These are phyloP conservation scores for Gymnothorax javanicus DNA, from an alignment of 2,797 vertebrate species.

Conservation along the genomic window DNA sequence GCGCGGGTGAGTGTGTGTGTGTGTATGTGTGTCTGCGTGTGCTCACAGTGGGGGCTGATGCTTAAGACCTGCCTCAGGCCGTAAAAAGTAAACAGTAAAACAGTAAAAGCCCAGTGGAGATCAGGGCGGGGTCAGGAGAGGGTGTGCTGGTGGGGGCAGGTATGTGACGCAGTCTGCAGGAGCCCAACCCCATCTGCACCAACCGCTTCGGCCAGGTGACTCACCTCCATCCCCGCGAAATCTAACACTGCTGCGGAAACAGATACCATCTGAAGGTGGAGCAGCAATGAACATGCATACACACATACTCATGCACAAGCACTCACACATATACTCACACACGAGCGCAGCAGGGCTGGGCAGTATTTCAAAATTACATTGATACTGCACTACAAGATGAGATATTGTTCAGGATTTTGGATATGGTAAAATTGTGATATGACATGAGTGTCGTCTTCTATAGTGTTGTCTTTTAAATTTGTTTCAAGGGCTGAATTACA, in stretches of 20 bases:
- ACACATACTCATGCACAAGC: slow-evolving; percentile 27
- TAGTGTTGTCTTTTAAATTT: too few species aligned
- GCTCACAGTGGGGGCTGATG: background rate
- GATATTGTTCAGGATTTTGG: too few species aligned
- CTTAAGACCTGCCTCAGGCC: background rate
- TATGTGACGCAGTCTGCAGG: background rate
- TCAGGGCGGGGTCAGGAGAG: background rate
- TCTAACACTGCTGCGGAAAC: background rate
- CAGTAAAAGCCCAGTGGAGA: background rate
- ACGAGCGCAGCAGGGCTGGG: too few species aligned
- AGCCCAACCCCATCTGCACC: background rate
- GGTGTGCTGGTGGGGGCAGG: background rate
- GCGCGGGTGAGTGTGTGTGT: background rate
- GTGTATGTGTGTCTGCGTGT: background rate
- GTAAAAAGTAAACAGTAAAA: background rate
- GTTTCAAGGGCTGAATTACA: too few species aligned
- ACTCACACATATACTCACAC: slow-evolving; percentile 16
- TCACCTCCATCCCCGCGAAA: background rate
- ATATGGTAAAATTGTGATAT: too few species aligned
- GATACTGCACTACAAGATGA: too few species aligned
- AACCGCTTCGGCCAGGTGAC: background rate
- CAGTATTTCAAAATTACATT: too few species aligned
- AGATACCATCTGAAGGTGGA: background rate
- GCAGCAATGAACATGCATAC: background rate
- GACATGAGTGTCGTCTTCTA: too few species aligned